phyloP scores from a whole-genome alignment of 2,113 vertebrate genomes.

The Eolophus roseicapilla region DNA sequence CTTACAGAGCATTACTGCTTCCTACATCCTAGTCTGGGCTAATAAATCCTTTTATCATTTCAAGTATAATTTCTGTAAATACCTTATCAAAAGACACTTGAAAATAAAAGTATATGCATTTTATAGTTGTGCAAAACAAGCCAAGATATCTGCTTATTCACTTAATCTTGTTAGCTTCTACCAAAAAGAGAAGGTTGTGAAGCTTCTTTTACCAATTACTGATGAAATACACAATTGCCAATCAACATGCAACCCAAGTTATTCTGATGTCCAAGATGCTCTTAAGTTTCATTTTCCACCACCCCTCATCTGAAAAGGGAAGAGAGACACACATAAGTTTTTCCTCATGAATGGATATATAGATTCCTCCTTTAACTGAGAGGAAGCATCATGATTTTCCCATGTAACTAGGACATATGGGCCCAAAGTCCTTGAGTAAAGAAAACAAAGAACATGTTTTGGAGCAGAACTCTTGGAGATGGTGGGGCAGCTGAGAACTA shows the following conservation, averaged over 20 bases:
- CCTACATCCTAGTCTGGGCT: not conserved
- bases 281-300: not conserved
- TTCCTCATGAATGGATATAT: not conserved
- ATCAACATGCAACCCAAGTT: not conserved
- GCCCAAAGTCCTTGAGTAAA: not conserved
- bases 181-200: not conserved
- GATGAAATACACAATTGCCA: not conserved
- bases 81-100: not conserved
- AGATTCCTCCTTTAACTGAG: not conserved
- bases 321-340: not conserved
- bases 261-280: not conserved
- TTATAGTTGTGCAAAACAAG: not conserved
- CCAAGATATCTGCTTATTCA: not conserved
- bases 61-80: not conserved
- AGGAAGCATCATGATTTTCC: not conserved
- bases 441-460: not conserved
- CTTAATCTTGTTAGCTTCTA: not conserved
- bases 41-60: not conserved
- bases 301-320: fast-evolving
- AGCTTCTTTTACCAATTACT: not conserved
- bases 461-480: not conserved
- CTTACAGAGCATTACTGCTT: constrained; percentile 32
- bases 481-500: not conserved
- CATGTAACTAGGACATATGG: not conserved
- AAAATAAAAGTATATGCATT: not conserved